phyloP scores from a whole-genome alignment of 2,888 invertebrate species.

The Tenthredo mesomela region DNA sequence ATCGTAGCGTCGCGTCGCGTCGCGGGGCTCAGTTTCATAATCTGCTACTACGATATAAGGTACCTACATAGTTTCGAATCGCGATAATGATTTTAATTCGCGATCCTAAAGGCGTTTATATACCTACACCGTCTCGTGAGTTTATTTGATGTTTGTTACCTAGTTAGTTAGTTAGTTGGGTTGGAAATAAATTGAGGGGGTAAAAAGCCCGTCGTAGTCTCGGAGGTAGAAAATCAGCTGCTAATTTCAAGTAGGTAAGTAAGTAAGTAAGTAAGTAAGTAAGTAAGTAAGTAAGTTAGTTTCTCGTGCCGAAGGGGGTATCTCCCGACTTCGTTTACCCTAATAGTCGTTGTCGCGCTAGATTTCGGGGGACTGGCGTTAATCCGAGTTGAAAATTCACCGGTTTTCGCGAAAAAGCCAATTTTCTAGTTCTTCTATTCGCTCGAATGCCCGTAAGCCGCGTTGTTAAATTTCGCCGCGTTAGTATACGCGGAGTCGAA shows the following conservation, averaged over 20 bases:
- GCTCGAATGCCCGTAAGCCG: conserved; percentile 5
- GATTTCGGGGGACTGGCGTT: background rate
- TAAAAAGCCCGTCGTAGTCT: background rate
- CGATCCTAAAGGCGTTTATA: background rate
- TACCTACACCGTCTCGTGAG: background rate
- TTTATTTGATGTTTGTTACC: background rate
- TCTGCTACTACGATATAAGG: too few species aligned
- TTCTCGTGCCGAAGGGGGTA: background rate
- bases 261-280: background rate
- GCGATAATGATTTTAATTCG: background rate
- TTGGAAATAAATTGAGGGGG: background rate
- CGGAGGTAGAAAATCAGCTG: background rate
- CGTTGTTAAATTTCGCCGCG: conserved; percentile 67
- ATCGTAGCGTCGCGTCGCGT: too few species aligned
- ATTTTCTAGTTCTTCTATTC: conserved; percentile 22
- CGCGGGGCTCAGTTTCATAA: background rate
- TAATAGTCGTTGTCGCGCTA: conserved; percentile 13
- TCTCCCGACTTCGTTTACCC: background rate
- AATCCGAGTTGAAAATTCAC: conserved; percentile 35
- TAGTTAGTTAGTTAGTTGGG: background rate
- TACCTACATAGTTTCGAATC: background rate
- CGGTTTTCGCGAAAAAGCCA: conserved; percentile 2
- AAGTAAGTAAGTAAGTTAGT: conserved; percentile 1
- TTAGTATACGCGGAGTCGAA: conserved; percentile 58
- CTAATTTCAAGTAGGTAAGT: background rate